A percentile compares a stretch with the other conserved stretches of the same genome.
phyloP scores from a whole-genome alignment of 2,113 vertebrate species.

The Grammomys surdaster region DNA sequence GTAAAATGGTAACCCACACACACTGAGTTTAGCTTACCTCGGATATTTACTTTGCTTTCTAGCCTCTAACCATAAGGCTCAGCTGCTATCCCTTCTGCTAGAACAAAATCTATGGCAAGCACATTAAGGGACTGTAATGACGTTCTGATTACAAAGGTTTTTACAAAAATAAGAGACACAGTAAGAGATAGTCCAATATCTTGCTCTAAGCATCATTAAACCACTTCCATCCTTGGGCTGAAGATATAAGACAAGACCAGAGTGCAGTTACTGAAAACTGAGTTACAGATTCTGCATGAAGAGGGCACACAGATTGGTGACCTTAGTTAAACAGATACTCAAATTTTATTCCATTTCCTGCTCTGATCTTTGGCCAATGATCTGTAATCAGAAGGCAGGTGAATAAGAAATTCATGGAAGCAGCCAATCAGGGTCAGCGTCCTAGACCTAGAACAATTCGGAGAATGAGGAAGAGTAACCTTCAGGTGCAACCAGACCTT shows the following conservation, averaged over 20 bases:
- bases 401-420: background rate
- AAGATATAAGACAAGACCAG: background rate
- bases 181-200: background rate
- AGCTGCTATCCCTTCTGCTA: background rate
- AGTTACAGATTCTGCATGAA: background rate
- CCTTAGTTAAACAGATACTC: background rate
- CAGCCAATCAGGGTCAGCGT: background rate
- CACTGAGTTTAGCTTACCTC: background rate
- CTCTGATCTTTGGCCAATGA: background rate
- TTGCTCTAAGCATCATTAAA: background rate
- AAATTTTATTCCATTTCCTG: background rate
- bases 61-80: background rate
- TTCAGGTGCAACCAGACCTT: conserved; percentile 3
- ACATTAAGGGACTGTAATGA: background rate
- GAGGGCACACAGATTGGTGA: background rate
- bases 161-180: background rate
- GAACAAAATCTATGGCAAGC: background rate
- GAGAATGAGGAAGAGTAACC: background rate
- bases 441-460: background rate
- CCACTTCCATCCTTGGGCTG: background rate
- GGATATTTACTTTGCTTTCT: background rate
- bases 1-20: too few relatives aligned
- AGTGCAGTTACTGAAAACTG: background rate
- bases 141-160: background rate
- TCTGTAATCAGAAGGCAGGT: conserved; percentile 5